Evolutionary conservation across 1,140 invertebrate species (phyloP), one percentile per base, ranked within the genome.

Genomic region (Tribolium castaneum): DNA sequence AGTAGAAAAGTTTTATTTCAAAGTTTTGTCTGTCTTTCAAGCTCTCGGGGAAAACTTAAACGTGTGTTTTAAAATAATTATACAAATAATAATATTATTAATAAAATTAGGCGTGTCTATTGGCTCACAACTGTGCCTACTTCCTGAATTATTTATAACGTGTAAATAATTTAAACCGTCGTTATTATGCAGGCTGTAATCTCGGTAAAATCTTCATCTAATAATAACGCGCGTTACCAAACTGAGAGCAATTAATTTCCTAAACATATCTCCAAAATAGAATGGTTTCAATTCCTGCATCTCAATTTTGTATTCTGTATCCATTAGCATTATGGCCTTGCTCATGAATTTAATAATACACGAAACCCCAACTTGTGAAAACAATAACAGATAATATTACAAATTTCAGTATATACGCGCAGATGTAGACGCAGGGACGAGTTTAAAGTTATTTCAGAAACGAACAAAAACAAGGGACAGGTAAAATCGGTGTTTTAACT

Each of bases 331-430:
- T n/a, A 45, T 10, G 39, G 5, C 7, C 7, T 45, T 45, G 39
- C 39, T 10, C n/a, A 10, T 45, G 7, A 45, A 10, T 45, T 45
- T 45, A 45, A 45, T 45, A 10, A 6, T 30, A 30, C 25, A 30
- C 6, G 25, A 30, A 30, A 19, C 16, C 16, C 16, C 16, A 19
- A 19, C 16, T 19, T 19, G 16, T 19, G 16, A 19, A 19, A 19
- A 19, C 16, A 30, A 30, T 30, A 30, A 6, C 25, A 30, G 25
- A 30, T 30, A 30, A 25, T 50, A 34, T 56, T 75, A 35, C 13
- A 35, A 52, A 70, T 82, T 83, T 79, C 82, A 83, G 82, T 83
- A 22, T 83, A 83, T 80, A 81, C 82, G 52, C 77, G 82, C 70
- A 75, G 82, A 62, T 80, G 76, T 66, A 79, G 75, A 54, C 50